Base-by-base conservation (phyloP, 2,888 invertebrate genomes). In the Leptinotarsa tumamoca region DNA sequence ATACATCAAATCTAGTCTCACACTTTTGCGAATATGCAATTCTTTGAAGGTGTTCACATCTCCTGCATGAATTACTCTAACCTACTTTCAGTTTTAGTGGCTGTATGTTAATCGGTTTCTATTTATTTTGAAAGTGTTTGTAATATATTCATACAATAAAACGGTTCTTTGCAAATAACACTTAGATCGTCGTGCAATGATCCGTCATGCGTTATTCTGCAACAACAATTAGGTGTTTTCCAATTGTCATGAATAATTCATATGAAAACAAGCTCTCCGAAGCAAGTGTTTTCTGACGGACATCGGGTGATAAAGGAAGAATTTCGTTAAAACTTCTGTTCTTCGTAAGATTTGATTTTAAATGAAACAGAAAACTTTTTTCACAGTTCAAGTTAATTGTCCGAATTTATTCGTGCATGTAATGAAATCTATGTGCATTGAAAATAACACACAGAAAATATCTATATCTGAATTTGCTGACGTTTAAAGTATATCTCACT, bases 81-180 rank as follows among this genome's bases (percentile, higher is more conserved):
- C 74, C 71, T 54, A 74, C 71, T 71, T 74, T 54, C 51, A 54
- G 49, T 54, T 75, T 72, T 66, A 68, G 75, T 68, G 63, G 23
- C 56, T 18, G 63, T 72, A 75, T 72, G 75, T 54, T 75, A 69
- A 75, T 72, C 51, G 54, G 67, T 54, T 66, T 73, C 67, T 67
- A 74, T 68, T 73, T 52, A 76, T 49, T 58, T 67, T 50, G 67
- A 67, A 70, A 73, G 71, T 69, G 66, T 67, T 54, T 70, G 51
- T 70, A 76, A 76, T 76, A 68, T 56, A 73, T 70, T 76, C 70
- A 58, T 52, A 72, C 69, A 70, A 67, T 67, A 54, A 49, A 73
- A 67, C 67, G 70, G 61, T 70, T 73, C 50, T 76, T 43, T 68
- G 70, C 51, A 70, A 70, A 61, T 73, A 73, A 27, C 52, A 70